These are phyloP conservation scores for Eucera pruinosa DNA, from an alignment of 2,888 invertebrate species.

Conservation along the genomic window DNA sequence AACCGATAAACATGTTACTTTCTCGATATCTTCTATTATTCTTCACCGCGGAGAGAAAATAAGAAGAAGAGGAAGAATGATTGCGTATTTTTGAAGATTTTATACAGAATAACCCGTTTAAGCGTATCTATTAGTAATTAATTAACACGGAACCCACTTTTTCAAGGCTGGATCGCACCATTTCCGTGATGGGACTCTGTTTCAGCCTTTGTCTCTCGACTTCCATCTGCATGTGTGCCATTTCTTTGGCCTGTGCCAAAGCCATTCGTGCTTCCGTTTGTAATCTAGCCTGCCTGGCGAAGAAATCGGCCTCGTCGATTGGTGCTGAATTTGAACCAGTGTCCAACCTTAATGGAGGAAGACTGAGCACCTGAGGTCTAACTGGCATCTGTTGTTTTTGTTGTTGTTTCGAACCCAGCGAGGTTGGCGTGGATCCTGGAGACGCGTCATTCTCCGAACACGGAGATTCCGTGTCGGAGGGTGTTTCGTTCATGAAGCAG, in stretches of 20 bases:
- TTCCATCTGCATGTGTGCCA: constrained; percentile 96
- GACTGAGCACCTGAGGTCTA: constrained; percentile 80
- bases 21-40: too few species aligned
- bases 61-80: too few species aligned
- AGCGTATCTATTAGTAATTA: too few species aligned
- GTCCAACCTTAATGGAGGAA: constrained; percentile 81
- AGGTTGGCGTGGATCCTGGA: constrained; percentile 66
- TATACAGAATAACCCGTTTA: too few species aligned
- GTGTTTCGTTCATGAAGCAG: constrained; percentile 97
- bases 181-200: constrained; percentile 93
- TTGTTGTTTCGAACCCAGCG: constrained; percentile 62
- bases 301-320: constrained; percentile 90
- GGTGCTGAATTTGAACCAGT: constrained; percentile 67
- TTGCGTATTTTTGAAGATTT: too few species aligned
- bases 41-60: too few species aligned
- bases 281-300: constrained; percentile 91
- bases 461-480: constrained; percentile 93
- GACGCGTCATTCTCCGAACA: constrained; percentile 88
- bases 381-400: constrained; percentile 59
- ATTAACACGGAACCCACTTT: constrained; percentile 85
- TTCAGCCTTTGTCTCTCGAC: constrained; percentile 90
- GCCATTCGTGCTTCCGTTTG: constrained; percentile 95
- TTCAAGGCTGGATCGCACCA: constrained; percentile 91
- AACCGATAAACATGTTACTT: too few species aligned
- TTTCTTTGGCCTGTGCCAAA: constrained; percentile 94